A percentile compares a stretch with the other conserved stretches of the same genome.
Conservation (phyloP, 1,140 invertebrate species). For the Agraylea sexmaculata region DNA sequence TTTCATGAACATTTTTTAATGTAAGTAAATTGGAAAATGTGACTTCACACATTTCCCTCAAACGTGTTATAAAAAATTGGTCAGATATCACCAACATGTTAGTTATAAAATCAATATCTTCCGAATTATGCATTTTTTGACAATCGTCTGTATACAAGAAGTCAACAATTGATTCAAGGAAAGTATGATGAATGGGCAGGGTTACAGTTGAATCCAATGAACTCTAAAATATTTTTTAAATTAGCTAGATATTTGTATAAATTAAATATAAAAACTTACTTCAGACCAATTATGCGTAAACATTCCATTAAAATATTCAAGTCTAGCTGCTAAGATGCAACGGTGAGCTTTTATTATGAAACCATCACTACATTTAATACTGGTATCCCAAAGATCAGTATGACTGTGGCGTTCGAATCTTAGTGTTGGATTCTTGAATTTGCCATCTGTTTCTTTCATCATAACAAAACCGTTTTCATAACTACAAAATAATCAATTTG, state of each 20-base stretch:
- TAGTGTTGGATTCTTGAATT: conserved; percentile 4
- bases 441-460: conserved; percentile 13
- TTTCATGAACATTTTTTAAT: conserved; percentile 55
- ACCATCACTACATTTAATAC: conserved; percentile 45
- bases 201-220: conserved; percentile 33
- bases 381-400: conserved; percentile 49
- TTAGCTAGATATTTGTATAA: conserved; percentile 2
- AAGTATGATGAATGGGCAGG: conserved; percentile 36
- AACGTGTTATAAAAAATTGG: conserved; percentile 49
- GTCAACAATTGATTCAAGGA: conserved; percentile 48
- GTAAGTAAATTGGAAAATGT: conserved; percentile 46
- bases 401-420: conserved; percentile 27
- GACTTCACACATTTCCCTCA: conserved; percentile 57
- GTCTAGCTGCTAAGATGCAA: conserved; percentile 55
- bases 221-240: conserved; percentile 27
- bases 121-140: conserved; percentile 38
- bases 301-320: conserved; percentile 69
- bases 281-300: conserved; percentile 58
- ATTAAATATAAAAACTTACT: conserved; percentile 29
- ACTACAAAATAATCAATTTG: conserved; percentile 11
- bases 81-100: conserved; percentile 58
- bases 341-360: conserved; percentile 53
- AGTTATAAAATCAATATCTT: conserved; percentile 46
- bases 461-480: conserved; percentile 13
- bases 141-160: conserved; percentile 56